Percentiles rank a stretch among this genome's conserved stretches.
Conservation (phyloP, 2,888 invertebrate genomes). For the Ichneumoninae sp. region DNA sequence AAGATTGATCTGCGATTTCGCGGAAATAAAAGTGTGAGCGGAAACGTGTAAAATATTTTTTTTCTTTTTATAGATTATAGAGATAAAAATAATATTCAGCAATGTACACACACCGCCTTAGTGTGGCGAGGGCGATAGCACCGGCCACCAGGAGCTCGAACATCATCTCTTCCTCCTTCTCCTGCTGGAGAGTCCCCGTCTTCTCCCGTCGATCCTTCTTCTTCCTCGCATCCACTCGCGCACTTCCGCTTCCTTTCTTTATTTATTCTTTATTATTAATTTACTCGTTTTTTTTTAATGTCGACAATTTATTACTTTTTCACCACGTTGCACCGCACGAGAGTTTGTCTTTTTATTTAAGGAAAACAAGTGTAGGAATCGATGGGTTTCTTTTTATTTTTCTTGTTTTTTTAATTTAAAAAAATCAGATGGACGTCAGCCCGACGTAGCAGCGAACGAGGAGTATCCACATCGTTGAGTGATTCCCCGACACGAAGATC, state of each 20-base stretch:
- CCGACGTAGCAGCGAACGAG: conserved; percentile 73
- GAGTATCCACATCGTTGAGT: conserved; percentile 68
- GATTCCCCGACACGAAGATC: conserved; percentile 46
- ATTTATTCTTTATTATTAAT: neutral
- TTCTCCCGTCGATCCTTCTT: conserved; percentile 75
- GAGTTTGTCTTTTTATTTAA: neutral
- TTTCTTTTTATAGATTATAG: conserved; percentile 44
- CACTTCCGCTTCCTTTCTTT: conserved; percentile 67
- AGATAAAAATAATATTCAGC: conserved; percentile 79
- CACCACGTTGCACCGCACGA: conserved; percentile 43
- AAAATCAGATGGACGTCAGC: conserved; percentile 71
- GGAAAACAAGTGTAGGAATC: neutral
- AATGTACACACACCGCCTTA: conserved; percentile 85
- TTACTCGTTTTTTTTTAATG: conserved; percentile 13
- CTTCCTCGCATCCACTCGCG: conserved; percentile 78
- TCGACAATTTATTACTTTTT: conserved; percentile 24
- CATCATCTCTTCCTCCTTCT: conserved; percentile 83
- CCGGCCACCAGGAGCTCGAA: conserved; percentile 84
- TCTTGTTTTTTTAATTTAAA: neutral
- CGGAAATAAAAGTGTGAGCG: neutral
- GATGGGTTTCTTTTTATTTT: conserved; percentile 12
- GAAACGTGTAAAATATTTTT: conserved; percentile 18
- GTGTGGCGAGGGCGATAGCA: conserved; percentile 84
- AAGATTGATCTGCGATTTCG: neutral
- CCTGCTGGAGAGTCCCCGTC: conserved; percentile 78